Conservation (phyloP, 2,888 invertebrate species). For the Trypoxylon attenuatum region DNA sequence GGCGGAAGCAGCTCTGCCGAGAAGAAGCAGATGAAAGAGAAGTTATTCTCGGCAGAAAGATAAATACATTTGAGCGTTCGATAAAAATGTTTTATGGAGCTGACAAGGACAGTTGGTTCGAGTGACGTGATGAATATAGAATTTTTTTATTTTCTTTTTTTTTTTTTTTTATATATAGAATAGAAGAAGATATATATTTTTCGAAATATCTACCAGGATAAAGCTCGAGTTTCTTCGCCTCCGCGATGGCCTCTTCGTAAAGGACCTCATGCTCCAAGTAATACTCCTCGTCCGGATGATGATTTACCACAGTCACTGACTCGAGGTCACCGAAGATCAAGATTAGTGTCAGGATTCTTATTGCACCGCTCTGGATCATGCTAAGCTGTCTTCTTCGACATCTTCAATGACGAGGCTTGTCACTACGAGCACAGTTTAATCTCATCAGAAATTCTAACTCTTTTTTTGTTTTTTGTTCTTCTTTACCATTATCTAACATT, state of each 20-base stretch:
- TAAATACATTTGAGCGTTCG: conserved; percentile 47
- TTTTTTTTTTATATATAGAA: no score
- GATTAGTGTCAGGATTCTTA: conserved; percentile 54
- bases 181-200: no score
- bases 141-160: no score
- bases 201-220: conserved; percentile 73
- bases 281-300: conserved; percentile 77
- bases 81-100: conserved; percentile 45
- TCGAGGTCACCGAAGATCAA: conserved; percentile 53
- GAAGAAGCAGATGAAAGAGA: conserved; percentile 47
- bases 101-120: conserved; percentile 26
- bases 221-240: conserved; percentile 75
- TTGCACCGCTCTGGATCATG: conserved; percentile 59
- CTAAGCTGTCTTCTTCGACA: conserved; percentile 58
- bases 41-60: conserved; percentile 47
- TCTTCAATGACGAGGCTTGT: conserved; percentile 32
- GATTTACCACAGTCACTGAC: conserved; percentile 66
- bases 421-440: no score
- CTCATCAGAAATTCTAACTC: no score
- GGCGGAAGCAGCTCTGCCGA: conserved; percentile 21
- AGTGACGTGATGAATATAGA: no score
- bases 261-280: conserved; percentile 80
- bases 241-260: conserved; percentile 77
- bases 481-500: not conserved
- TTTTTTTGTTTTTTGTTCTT: not conserved